Evolutionary conservation across 2,888 invertebrate species (phyloP).

Genomic region (Andrena camellia): DNA sequence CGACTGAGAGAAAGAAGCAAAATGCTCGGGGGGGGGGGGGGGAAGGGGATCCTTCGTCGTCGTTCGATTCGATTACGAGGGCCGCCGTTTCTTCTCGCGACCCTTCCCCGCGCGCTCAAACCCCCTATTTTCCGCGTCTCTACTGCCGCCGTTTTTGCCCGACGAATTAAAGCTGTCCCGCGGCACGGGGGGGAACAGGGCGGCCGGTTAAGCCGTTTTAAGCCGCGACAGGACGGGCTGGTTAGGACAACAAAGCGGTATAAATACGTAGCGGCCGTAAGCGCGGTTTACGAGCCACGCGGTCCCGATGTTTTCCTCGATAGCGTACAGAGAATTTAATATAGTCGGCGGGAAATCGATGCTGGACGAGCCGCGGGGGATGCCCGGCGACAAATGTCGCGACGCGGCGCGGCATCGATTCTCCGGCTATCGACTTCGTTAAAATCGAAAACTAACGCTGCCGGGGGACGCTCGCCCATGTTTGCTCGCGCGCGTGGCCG

Average conservation of each 20-base stretch:
- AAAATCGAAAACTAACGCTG: conserved; percentile 30
- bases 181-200: conserved; percentile 17
- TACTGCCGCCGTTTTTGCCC: too few species aligned
- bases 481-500: not conserved
- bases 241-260: conserved; percentile 46
- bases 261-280: conserved; percentile 23
- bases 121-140: too few species aligned
- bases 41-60: not conserved
- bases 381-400: conserved; percentile 18
- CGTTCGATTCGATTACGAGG: conserved; percentile 5
- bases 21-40: not conserved
- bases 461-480: not conserved
- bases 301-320: conserved; percentile 43
- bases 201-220: conserved; percentile 36
- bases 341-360: conserved; percentile 17
- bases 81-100: not conserved
- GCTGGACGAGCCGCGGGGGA: not conserved
- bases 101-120: not conserved
- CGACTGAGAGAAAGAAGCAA: not conserved
- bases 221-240: conserved; percentile 26
- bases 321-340: conserved; percentile 37
- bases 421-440: conserved; percentile 27
- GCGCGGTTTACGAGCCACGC: conserved; percentile 37
- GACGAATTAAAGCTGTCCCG: conserved; percentile 11
- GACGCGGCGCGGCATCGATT: not conserved